Conservation (phyloP, 2,113 vertebrate species). For the Stigmatopora nigra region DNA sequence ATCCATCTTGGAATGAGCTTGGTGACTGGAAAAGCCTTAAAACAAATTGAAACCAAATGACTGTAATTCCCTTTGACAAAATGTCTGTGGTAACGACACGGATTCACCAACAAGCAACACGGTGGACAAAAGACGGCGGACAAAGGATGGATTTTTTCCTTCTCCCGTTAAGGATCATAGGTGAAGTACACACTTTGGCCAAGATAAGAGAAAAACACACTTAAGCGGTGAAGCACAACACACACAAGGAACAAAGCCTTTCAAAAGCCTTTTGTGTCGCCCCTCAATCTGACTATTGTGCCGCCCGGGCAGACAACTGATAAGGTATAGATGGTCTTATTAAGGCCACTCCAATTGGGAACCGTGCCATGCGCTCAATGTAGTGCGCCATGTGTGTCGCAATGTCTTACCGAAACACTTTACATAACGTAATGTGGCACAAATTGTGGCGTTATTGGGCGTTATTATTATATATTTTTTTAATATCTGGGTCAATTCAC, state of each 20-base stretch:
- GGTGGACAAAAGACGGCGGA: slow-evolving; percentile 9
- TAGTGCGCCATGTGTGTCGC: slow-evolving; percentile 15
- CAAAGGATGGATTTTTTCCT: slow-evolving; percentile 10
- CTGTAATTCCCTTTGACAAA: background rate
- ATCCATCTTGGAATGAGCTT: background rate
- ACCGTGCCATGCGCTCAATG: slow-evolving; percentile 42
- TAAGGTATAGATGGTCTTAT: slow-evolving; percentile 61
- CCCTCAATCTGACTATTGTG: slow-evolving; percentile 63
- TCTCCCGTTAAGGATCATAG: slow-evolving; percentile 28
- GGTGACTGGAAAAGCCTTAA: background rate
- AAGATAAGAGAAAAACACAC: slow-evolving; percentile 43
- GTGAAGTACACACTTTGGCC: slow-evolving; percentile 37
- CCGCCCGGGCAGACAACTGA: slow-evolving; percentile 55
- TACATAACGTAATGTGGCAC: slow-evolving; percentile 31
- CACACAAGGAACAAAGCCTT: slow-evolving; percentile 51
- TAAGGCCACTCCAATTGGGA: slow-evolving; percentile 53
- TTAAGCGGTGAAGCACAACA: slow-evolving; percentile 33
- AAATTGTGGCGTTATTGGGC: no score
- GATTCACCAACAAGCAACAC: slow-evolving; percentile 9
- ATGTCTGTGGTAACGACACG: slow-evolving; percentile 2
- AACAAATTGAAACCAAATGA: slow-evolving; percentile 7
- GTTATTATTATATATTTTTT: no score
- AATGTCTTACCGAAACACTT: slow-evolving; percentile 27
- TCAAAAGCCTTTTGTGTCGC: slow-evolving; percentile 56
- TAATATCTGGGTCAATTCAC: background rate